Evolutionary conservation across 64 coral and sea anemone species (phyloP), one percentile per base, ranked within the genome.

Genomic region (Dendronephthya gigantea): DNA sequence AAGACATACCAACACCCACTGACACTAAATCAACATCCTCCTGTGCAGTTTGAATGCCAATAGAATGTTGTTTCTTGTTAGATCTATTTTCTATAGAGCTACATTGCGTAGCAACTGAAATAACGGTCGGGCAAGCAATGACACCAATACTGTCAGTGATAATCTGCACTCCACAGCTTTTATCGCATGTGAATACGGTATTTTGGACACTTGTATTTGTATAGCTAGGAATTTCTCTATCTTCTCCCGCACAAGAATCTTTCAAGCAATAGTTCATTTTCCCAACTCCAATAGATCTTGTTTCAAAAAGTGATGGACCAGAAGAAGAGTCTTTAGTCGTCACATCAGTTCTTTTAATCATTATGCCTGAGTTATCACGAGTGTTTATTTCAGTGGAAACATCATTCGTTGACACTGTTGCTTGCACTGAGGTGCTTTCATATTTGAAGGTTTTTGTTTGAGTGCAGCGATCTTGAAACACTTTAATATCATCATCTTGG

Each of bases 221-320:
- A 23, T 58, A 88, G 40, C 84, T 75, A 19, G 83, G 45, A 13
- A 92, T 82, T 58, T 90, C 89, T 14, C 84, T 82, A 68, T 70
- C 85, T 48, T 88, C 84, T 7, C 95, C 95, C 7, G 92, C 92
- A 56, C 92, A 92, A 65, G 55, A 35, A 27, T 93, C 92, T 34
- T 89, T 98, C 25, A 87, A 89, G 74, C 93, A 98, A 22, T 89
- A 93, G 9, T 90, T 87, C 35, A 93, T 93, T 90, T 90, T 90
- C 9, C 92, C 95, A 62, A 98, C 92, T 82, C 95, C 95, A 62
- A 98, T 83, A 4, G 94, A 97, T 65, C 94, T 86, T 35, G 94
- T 98, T 39, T 84, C 33, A 35, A 95, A 81, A 55, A 3, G 51
- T 58, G 4, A 17, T 16, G 51, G 23, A 22, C 22, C 51, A 16